phyloP scores from a whole-genome alignment of 37 sponge, comb jelly and placozoan genomes.

The Hexactinellida sp. region DNA sequence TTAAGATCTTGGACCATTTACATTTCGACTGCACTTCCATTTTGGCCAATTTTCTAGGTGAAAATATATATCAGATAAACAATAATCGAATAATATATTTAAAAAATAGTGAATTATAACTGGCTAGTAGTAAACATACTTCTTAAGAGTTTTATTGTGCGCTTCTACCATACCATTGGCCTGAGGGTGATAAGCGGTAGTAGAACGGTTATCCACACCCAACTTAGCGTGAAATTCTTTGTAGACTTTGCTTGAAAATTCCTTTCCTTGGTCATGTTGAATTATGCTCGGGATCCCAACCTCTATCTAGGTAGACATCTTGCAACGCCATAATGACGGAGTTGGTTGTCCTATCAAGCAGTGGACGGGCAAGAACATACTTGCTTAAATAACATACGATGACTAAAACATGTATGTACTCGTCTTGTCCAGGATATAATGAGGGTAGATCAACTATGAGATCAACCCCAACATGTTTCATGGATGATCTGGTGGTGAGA shows the following conservation, averaged over 20 bases:
- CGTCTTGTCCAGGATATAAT: neutral
- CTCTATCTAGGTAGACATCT: neutral
- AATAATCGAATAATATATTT: too few relatives aligned
- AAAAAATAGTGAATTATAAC: neutral
- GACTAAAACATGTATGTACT: neutral
- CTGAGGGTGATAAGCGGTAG: neutral
- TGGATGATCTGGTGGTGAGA: neutral
- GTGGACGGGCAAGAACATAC: constrained; percentile 10
- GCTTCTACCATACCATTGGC: neutral
- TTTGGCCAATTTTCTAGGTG: neutral
- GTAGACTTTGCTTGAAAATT: neutral
- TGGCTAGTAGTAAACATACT: neutral
- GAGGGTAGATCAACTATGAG: neutral
- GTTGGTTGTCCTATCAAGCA: constrained; percentile 3
- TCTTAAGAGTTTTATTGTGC: neutral
- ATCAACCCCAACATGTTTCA: neutral
- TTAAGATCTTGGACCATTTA: neutral
- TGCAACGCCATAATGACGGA: neutral
- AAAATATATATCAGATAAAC: too few relatives aligned
- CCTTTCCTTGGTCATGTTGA: constrained; percentile 2
- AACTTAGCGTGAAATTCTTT: neutral
- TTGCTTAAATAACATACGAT: neutral
- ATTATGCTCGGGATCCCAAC: neutral
- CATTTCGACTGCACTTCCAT: neutral
- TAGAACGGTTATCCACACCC: neutral